Base-by-base conservation (phyloP, 2,797 vertebrate genomes). In the Cebuella pygmaea region DNA sequence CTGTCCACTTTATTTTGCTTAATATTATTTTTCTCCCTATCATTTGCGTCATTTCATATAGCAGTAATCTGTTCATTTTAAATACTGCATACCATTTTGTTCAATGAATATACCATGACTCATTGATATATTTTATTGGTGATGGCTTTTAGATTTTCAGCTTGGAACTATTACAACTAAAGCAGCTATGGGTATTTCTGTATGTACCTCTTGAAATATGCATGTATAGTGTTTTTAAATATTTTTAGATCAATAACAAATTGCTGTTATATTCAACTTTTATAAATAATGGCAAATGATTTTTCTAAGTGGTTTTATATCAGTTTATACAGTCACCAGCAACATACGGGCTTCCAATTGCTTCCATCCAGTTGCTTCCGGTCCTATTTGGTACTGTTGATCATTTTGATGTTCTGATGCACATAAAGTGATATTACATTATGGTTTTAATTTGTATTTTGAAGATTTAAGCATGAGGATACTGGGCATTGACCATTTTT, bases 311-410 rank as follows among this genome's bases (percentile, higher is more conserved):
- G 2, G 19, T 75, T 74, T 39, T 57, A 33, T 72, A 20, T 59
- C 24, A 46, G 1, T 85, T 20, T 17, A 52, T 19, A 27, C 10
- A n/a, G 5, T 67, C 36, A 9, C 20, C 14, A 46, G 55, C 33
- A 17, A 39, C 22, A 22, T 46, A 12, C 14, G 20, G 20, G 6
- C 0, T 46, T 22, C 5, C 6, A 8, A 1, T 22, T 27, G 12
- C 19, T 80, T 86, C 33, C 24, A 1, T 44, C 44, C 44, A 44
- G 44, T 44, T 44, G 44, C 44, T 61, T 64, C 33, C 39, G 24
- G 20, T 17, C 4, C 7, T 13, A 7, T 55, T 26, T 39, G 39
- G 6, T 26, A 39, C 11, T 39, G 1, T 89, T 9, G 1, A 27
- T 27, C 44, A 10, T 93, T 92, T 75, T 33, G 50, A 44, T 36